Base-by-base conservation (phyloP, 2,888 invertebrate genomes). In the Pachymerium ferrugineum region DNA sequence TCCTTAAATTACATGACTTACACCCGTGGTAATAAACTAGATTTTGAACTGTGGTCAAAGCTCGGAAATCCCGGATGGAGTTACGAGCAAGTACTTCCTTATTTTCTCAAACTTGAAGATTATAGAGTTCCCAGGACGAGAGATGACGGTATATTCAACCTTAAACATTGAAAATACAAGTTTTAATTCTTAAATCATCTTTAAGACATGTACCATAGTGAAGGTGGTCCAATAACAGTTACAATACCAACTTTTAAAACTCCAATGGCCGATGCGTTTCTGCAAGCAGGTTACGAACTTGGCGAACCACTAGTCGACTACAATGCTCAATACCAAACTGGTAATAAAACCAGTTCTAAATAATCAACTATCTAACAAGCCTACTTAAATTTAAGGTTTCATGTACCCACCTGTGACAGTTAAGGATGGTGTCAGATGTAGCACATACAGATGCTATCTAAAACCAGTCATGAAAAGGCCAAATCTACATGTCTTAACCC, bases 1-100 rank as follows among this genome's bases (percentile, higher is more conserved):
- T 81, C 83, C 5, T 79, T 84, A 10, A 84, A 84, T 78, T 84
- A 84, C 74, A 84, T 85, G 84, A 82, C 78, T 3, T 84, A 84
- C 77, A 80, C 84, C 16, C 79, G 84, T 47, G 84, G 84, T 0
- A 82, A 84, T 78, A 81, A 81, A 22, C 78, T 75, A 33, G 84
- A 84, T 78, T 84, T 82, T 76, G 83, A 84, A 76, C 78, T 80
- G 3, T 84, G 84, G 84, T 82, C 82, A 72, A 77, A 75, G 25
- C 79, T 81, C 73, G 84, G 84, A 3, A 83, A 83, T 6, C 75
- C 77, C 5, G 82, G 81, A 1, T 84, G 84, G 84, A 81, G 82
- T 1, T 84, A 84, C 79, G 82, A 82, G 0, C 80, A 83, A 38
- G 83, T 83, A 54, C 79, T 84, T 30, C 84, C 84, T 1, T 84